Evolutionary conservation across 2,797 vertebrate genomes (phyloP).

Genomic region (Microchirus variegatus): DNA sequence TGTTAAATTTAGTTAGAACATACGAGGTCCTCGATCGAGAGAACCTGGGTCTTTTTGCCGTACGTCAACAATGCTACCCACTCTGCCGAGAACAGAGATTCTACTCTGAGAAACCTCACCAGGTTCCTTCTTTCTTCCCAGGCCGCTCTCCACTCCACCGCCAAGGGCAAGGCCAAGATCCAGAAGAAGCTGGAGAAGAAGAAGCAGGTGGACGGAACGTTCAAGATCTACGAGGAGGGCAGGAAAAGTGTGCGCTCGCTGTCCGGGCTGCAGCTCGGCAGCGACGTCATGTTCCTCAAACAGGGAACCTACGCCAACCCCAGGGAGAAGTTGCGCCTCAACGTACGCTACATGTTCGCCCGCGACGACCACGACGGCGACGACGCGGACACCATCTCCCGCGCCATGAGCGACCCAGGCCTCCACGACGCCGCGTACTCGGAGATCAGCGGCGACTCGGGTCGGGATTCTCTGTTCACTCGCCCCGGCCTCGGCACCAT

Average conservation of each 20-base stretch:
- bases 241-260: constrained; percentile 91
- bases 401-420: constrained; percentile 90
- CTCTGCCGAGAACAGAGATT: too few relatives aligned
- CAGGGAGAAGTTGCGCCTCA: constrained; percentile 84
- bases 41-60: too few relatives aligned
- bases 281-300: constrained; percentile 92
- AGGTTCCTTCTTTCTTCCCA: constrained; percentile 55
- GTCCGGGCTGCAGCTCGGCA: constrained; percentile 90
- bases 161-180: constrained; percentile 91
- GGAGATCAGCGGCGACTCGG: constrained; percentile 91
- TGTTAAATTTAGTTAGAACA: too few relatives aligned
- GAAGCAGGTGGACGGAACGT: constrained; percentile 89
- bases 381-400: constrained; percentile 82
- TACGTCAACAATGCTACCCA: too few relatives aligned
- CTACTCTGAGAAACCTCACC: neutral
- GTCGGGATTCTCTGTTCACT: constrained; percentile 91
- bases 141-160: constrained; percentile 89
- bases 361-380: constrained; percentile 34
- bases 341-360: constrained; percentile 92
- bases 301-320: constrained; percentile 85
- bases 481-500: constrained; percentile 93
- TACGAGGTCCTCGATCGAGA: too few relatives aligned
- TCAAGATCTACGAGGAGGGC: constrained; percentile 93
- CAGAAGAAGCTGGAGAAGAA: constrained; percentile 92
- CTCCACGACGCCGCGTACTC: constrained; percentile 86